Evolutionary conservation across 1,140 invertebrate genomes (phyloP), one percentile per base, ranked within the genome.

Genomic region (Leptopilina clavipes): DNA sequence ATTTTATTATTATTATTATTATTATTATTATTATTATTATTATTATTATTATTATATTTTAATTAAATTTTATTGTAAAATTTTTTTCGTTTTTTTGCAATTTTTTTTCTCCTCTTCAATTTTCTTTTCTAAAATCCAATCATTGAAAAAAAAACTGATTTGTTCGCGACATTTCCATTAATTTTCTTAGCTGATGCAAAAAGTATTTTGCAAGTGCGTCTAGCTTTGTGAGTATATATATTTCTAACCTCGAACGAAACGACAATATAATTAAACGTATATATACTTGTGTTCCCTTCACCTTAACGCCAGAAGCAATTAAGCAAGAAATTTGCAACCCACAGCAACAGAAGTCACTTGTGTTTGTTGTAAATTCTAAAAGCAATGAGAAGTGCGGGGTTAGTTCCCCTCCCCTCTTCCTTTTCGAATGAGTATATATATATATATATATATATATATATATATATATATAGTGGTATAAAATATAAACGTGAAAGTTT

Each of bases 181-280:
- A 5, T 31, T 31, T 31, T 31, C 25, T 31, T 31, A 2, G 1
- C 25, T 31, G 25, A 1, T 31, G 25, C 25, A 31, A n/a, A n/a
- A n/a, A 31, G 25, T 14, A 18, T 72, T 14, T 71, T 74, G 65
- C 71, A 18, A 56, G 37, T 40, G 5, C 5, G 37, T 44, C 73
- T 82, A 81, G 82, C 83, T 81, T 37, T 52, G 48, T 17, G 48
- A n/a, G n/a, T n/a, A n/a, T 48, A 3, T 52, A n/a, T 65, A 3
- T 10, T 31, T 65, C 22, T 65, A 65, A 65, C 56, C 56, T 31
- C 56, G 56, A 19, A 65, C 6, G 19, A 18, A 65, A 18, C 19
- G 56, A 65, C 56, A 65, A 65, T 25, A 65, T 31, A 65, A 65
- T 65, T 65, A 65, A 52, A 52, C 48, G 5, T 31, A 65, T 65